phyloP scores from a whole-genome alignment of 2,797 vertebrate genomes.

The Apogon hyalosoma region DNA sequence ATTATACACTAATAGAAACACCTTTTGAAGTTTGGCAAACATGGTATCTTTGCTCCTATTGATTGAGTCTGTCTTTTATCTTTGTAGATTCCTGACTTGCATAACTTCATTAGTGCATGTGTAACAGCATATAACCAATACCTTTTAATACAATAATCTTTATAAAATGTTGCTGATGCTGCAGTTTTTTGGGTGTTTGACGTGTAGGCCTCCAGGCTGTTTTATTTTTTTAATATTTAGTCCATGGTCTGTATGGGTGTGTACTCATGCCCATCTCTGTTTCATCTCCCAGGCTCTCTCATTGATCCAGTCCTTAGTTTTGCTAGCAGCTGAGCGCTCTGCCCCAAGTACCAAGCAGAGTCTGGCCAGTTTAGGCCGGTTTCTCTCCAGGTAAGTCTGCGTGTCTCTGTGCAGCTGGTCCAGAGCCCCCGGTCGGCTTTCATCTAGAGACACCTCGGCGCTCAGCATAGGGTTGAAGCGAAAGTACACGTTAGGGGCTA shows the following conservation, averaged over 20 bases:
- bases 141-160: too few relatives aligned
- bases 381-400: slow-evolving; percentile 80
- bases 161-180: too few relatives aligned
- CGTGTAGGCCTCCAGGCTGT: too few relatives aligned
- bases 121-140: too few relatives aligned
- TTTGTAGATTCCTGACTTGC: too few relatives aligned
- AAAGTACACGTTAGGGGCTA: slow-evolving; percentile 82
- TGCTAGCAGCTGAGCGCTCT: slow-evolving; percentile 68
- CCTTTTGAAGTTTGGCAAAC: too few relatives aligned
- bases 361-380: slow-evolving; percentile 76
- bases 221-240: slow-evolving; percentile 5
- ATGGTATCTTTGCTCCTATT: too few relatives aligned
- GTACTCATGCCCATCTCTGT: slow-evolving; percentile 73
- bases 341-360: slow-evolving; percentile 77
- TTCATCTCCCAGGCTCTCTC: slow-evolving; percentile 80
- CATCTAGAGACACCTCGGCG: slow-evolving; percentile 79
- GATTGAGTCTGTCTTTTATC: too few relatives aligned
- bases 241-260: neutral
- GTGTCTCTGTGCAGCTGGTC: slow-evolving; percentile 80
- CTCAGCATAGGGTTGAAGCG: slow-evolving; percentile 86
- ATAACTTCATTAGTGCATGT: too few relatives aligned
- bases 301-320: slow-evolving; percentile 79
- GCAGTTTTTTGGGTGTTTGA: too few relatives aligned
- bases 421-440: slow-evolving; percentile 76
- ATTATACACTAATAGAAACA: too few relatives aligned